Evolutionary conservation across 1,140 invertebrate genomes (phyloP), one percentile per base, ranked within the genome.

Genomic region (Heliconius nattereri): DNA sequence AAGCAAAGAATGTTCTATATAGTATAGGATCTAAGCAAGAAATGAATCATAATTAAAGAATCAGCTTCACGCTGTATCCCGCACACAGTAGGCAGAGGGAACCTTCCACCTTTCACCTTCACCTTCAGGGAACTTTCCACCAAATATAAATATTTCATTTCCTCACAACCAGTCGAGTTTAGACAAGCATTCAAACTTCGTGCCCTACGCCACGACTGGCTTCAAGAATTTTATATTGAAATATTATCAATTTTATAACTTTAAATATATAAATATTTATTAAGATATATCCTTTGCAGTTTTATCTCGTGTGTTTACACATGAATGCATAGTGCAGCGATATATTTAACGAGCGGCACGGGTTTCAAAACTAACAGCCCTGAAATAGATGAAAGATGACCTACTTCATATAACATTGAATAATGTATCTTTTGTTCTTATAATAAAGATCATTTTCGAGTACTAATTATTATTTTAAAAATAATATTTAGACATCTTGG

Each of bases 371-470:
- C 75, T 84, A 82, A 76, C 83, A 81, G 79, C 86, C 78, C 89
- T 85, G 79, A 92, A 93, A 94, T 93, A 93, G 89, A 88, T 81
- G 82, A 87, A 78, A 83, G 84, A 86, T 92, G 91, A 94, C 92
- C 92, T 86, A 94, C 78, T 92, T 93, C 85, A 82, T 73, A 40
- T 71, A 77, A 45, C 81, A 86, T 66, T 71, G 73, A 35, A 86
- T 85, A 85, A 52, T 71, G 71, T 66, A 73, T 83, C 78, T 86
- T 87, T 37, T 76, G 49, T 60, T 16, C 26, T 66, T n/a, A 19
- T 7, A 72, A 73, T 79, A 83, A 75, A 82, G 66, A 72, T 49
- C 29, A 85, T 32, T 83, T 79, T 85, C 8, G 71, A 71, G 1
- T 76, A 76, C 7, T 40, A 72, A n/a, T 49, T 35, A 60, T 23